phyloP scores from a whole-genome alignment of 2,888 invertebrate species.

The Oligia fasciuncula region DNA sequence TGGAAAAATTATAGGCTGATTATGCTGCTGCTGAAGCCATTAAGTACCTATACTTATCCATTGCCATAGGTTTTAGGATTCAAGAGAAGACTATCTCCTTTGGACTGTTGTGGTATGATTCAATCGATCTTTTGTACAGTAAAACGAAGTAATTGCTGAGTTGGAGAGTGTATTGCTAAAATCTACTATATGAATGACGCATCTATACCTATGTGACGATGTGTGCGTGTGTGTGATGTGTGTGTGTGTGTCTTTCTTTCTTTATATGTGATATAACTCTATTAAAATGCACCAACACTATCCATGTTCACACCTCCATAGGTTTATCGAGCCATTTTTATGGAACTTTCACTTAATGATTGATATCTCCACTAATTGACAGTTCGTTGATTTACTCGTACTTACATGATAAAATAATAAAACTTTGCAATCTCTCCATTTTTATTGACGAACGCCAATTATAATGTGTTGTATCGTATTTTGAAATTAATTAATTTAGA shows the following conservation, averaged over 20 bases:
- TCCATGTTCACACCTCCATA: constrained; percentile 31
- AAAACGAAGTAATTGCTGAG: not conserved
- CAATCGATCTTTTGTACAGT: not conserved
- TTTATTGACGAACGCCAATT: constrained; percentile 25
- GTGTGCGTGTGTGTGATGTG: no score
- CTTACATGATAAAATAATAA: constrained; percentile 33
- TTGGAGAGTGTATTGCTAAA: not conserved
- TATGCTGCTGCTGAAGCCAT: not conserved
- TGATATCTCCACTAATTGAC: constrained; percentile 59
- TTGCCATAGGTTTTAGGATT: not conserved
- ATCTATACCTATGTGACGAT: no score
- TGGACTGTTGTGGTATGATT: no score
- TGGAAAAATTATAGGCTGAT: no score
- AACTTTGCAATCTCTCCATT: constrained; percentile 52
- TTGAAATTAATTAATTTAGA: not conserved
- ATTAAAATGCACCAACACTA: constrained; percentile 20
- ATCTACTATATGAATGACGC: not conserved
- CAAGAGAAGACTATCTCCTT: not conserved
- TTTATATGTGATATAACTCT: constrained; percentile 9
- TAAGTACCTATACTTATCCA: not conserved
- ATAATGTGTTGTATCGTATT: constrained; percentile 2
- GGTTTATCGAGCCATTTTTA: constrained; percentile 35
- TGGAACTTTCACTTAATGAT: constrained; percentile 65
- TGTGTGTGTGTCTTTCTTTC: no score
- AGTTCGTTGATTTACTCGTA: constrained; percentile 30